Evolutionary conservation across 1,140 invertebrate species (phyloP).

Genomic region (Brachionus angularis): DNA sequence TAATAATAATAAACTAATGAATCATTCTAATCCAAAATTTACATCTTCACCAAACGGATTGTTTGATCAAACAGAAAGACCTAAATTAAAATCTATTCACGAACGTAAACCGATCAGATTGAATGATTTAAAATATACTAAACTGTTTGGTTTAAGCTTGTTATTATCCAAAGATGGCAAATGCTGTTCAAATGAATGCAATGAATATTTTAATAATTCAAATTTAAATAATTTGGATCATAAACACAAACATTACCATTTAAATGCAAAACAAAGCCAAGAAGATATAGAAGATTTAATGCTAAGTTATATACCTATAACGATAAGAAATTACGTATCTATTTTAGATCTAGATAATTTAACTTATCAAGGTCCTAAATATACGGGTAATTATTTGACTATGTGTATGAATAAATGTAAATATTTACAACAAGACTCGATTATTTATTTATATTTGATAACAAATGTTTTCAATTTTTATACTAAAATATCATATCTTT

Average conservation of each 20-base stretch:
- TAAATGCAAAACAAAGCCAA: no score
- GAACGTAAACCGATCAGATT: slow-evolving; percentile 30
- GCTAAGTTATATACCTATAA: slow-evolving; percentile 21
- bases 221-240: not conserved
- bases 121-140: slow-evolving; percentile 17
- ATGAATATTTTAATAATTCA: not conserved
- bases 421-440: not conserved
- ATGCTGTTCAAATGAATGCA: not conserved
- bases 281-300: slow-evolving; percentile 17
- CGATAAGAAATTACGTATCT: slow-evolving; percentile 33
- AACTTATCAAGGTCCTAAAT: slow-evolving; percentile 15
- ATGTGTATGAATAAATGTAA: not conserved
- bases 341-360: slow-evolving; percentile 32
- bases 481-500: slow-evolving; percentile 3
- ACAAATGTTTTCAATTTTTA: slow-evolving; percentile 27
- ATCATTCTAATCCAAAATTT: not conserved
- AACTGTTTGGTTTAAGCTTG: slow-evolving; percentile 29
- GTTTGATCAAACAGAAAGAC: not conserved
- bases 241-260: no score
- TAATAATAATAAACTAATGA: not conserved
- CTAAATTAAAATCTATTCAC: slow-evolving; percentile 14
- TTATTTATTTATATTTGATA: slow-evolving; percentile 20
- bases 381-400: slow-evolving; percentile 20
- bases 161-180: not conserved
- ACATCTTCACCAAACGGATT: slow-evolving; percentile 2